A percentile compares a stretch with the other conserved stretches of the same genome.
Evolutionary conservation across 2,797 vertebrate genomes (phyloP).

Genomic region (Poecilia picta): DNA sequence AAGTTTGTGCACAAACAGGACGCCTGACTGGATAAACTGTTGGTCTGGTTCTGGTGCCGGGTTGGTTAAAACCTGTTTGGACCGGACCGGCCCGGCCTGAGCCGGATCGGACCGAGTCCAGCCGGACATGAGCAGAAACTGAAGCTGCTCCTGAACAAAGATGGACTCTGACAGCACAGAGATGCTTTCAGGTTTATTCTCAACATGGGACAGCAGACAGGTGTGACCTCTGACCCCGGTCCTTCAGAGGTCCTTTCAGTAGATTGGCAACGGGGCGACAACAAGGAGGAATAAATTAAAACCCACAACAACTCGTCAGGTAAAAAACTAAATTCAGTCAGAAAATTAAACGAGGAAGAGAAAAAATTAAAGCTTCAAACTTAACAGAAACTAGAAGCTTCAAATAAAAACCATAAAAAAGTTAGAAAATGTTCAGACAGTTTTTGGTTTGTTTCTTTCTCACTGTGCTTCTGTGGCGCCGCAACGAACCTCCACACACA

Average conservation of each 20-base stretch:
- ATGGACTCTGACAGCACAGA: not conserved
- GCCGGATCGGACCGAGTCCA: too few species aligned
- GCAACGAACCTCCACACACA: not conserved
- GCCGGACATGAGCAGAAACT: too few species aligned
- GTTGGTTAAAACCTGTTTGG: too few species aligned
- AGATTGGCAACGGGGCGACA: constrained; percentile 59
- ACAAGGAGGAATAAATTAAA: constrained; percentile 72
- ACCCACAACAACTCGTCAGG: constrained; percentile 40
- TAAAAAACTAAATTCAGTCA: constrained; percentile 30
- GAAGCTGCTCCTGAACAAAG: not conserved
- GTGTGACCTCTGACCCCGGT: constrained; percentile 49
- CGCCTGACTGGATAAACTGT: too few species aligned
- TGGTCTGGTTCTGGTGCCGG: too few species aligned
- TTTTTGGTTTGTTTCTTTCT: constrained; percentile 52
- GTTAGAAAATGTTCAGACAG: constrained; percentile 64
- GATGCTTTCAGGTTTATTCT: constrained; percentile 62
- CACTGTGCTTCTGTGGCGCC: constrained; percentile 43
- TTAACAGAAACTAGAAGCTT: constrained; percentile 20
- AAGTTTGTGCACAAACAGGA: too few species aligned
- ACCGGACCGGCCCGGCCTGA: too few species aligned
- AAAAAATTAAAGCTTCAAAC: constrained; percentile 9
- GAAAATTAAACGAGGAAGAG: constrained; percentile 12
- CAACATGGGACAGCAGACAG: constrained; percentile 59
- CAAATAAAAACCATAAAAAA: constrained; percentile 65
- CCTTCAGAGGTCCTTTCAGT: constrained; percentile 57